Evolutionary conservation across 2,797 vertebrate species (phyloP), one percentile per base, ranked within the genome.

Genomic region (Discoglossus pictus): DNA sequence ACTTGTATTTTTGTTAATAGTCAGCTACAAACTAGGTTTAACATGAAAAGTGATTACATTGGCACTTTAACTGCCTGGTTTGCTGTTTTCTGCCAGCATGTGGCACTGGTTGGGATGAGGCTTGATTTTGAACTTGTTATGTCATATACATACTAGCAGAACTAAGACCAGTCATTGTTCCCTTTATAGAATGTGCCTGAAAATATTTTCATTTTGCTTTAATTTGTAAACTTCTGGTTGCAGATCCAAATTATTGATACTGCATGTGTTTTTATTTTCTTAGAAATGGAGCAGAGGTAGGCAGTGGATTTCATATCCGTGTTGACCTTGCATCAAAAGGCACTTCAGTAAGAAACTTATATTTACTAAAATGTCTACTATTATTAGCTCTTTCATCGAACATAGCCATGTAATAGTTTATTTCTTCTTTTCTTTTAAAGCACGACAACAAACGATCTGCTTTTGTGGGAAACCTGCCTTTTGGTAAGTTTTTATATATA

Each of bases 391-490:
- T 27, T 1, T 16, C 61, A 39, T 16, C 62, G 39, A 51, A 20
- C 1, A 1, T 68, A 39, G 1, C 34, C 43, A 31, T 13, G 44
- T 36, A 34, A 8, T 59, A 0, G 17, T 24, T 31, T 51, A 24
- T 44, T 53, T 2, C n/a, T n/a, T n/a, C n/a, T 70, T 43, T 75
- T 75, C 0, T 83, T 76, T 73, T 80, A 70, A 80, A 98, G 96
- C 84, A 94, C 44, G 88, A 94, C 66, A 91, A 92, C 82, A 96
- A 94, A 65, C 86, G 88, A 54, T 97, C 97, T 0, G 63, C 96
- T 0, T 99, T 99, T 61, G 86, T 98, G 68, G 97, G 97, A 54
- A 99, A 99, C 65, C 88, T 99, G 4, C 72, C 94, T 0, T 98
- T 95, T 1, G 95, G 97, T 99, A 83, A 92, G 95, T 82, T 13